Evolutionary conservation across 2,113 vertebrate species (phyloP).

Genomic region (Pseudopodoces humilis): DNA sequence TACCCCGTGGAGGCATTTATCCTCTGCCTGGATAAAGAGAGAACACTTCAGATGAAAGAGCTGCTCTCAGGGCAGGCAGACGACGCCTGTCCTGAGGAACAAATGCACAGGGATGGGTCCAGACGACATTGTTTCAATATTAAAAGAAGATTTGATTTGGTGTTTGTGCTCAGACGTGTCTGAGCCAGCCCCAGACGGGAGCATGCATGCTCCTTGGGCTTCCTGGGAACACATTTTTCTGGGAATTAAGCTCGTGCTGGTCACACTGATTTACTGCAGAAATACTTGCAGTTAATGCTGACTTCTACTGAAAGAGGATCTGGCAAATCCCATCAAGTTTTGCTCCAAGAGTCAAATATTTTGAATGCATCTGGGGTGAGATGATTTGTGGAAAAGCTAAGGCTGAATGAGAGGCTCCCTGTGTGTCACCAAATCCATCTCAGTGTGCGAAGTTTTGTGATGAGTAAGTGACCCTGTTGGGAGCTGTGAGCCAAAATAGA

Average conservation of each 20-base stretch:
- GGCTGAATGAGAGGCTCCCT: neutral
- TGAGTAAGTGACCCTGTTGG: neutral
- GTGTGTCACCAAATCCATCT: neutral
- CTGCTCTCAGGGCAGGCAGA: neutral
- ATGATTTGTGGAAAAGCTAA: neutral
- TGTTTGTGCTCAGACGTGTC: neutral
- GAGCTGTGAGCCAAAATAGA: neutral
- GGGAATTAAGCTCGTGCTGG: neutral
- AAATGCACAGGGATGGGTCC: neutral
- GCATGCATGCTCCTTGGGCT: neutral
- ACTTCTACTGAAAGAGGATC: neutral
- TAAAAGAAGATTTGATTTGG: neutral
- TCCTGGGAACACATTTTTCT: neutral
- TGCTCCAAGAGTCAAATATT: neutral
- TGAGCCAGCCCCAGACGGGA: neutral
- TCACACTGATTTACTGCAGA: neutral
- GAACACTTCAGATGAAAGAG: neutral
- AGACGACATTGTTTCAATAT: neutral
- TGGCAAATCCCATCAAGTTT: neutral
- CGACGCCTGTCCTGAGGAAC: neutral
- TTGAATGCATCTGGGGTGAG: neutral
- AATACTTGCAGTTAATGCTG: neutral
- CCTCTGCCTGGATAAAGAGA: neutral
- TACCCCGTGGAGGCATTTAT: neutral
- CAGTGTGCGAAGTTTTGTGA: rapidly evolving